Percentiles rank a stretch among this genome's conserved stretches.
These are phyloP conservation scores for Elysia chlorotica DNA, from an alignment of 1,140 invertebrate genomes.

Conservation along the genomic window DNA sequence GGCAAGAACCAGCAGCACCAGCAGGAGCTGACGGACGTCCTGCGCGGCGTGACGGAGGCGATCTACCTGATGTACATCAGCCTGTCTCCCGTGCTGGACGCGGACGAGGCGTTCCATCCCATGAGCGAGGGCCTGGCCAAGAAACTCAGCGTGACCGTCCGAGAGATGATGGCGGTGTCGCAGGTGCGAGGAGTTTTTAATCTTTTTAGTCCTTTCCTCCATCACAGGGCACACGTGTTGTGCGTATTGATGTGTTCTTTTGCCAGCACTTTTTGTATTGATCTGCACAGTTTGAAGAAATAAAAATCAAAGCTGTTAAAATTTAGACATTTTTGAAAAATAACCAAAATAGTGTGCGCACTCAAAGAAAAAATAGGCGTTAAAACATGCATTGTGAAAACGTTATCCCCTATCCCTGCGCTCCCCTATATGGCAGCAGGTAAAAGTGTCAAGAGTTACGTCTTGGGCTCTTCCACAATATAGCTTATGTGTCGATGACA, in stretches of 20 bases:
- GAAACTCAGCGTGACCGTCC: constrained; percentile 36
- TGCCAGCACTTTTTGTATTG: neutral
- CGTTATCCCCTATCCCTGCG: too few relatives aligned
- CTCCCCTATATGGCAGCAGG: too few relatives aligned
- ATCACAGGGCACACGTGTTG: neutral
- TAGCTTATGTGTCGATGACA: too few relatives aligned
- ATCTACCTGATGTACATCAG: constrained; percentile 43
- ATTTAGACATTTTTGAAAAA: too few relatives aligned
- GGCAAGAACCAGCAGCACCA: neutral
- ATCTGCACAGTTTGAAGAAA: too few relatives aligned
- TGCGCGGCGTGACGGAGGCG: constrained; percentile 45
- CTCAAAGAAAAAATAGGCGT: too few relatives aligned
- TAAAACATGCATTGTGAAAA: too few relatives aligned
- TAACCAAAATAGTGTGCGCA: too few relatives aligned
- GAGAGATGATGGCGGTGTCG: constrained; percentile 42
- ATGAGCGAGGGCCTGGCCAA: constrained; percentile 33
- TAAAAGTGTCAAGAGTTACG: too few relatives aligned
- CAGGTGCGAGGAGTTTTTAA: constrained; percentile 26
- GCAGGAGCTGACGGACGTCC: constrained; percentile 25
- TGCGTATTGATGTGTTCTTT: neutral
- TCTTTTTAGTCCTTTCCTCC: neutral
- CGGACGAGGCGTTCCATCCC: constrained; percentile 30
- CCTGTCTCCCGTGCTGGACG: constrained; percentile 29
- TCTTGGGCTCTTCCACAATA: too few relatives aligned
- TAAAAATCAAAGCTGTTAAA: too few relatives aligned